Evolutionary conservation across 2,113 vertebrate genomes (phyloP).

Genomic region (Myrmecobius fasciatus): DNA sequence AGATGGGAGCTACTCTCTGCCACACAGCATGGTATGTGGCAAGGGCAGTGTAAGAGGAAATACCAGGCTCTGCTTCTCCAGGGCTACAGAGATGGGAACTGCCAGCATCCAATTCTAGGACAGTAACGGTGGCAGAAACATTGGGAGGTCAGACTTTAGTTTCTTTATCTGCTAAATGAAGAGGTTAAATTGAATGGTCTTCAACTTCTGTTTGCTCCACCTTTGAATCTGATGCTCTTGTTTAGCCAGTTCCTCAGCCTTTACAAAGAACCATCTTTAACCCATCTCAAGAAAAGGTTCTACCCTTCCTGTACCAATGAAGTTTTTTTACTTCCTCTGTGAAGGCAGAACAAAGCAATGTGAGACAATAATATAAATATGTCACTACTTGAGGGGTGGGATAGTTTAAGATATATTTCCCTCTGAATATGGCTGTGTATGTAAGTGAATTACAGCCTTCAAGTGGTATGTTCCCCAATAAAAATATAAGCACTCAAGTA

Average conservation of each 20-base stretch:
- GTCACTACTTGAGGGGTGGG: background rate
- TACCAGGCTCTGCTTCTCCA: background rate
- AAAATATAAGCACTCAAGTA: background rate
- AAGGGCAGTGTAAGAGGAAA: background rate
- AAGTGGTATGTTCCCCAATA: background rate
- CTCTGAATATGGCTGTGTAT: background rate
- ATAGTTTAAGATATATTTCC: background rate
- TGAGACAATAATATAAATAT: background rate
- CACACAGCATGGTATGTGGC: background rate
- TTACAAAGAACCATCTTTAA: background rate
- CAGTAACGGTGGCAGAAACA: background rate
- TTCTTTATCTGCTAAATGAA: background rate
- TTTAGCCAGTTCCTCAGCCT: background rate
- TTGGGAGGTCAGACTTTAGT: background rate
- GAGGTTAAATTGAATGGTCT: background rate
- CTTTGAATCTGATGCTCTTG: background rate
- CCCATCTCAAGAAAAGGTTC: background rate
- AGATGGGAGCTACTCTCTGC: background rate
- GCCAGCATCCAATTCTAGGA: background rate
- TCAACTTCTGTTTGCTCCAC: background rate
- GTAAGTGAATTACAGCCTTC: background rate
- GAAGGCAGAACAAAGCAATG: background rate
- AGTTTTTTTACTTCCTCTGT: background rate
- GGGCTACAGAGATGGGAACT: background rate
- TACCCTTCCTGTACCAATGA: background rate